Evolutionary conservation across 2,113 vertebrate species (phyloP).

Genomic region (Oryzias woworae): DNA sequence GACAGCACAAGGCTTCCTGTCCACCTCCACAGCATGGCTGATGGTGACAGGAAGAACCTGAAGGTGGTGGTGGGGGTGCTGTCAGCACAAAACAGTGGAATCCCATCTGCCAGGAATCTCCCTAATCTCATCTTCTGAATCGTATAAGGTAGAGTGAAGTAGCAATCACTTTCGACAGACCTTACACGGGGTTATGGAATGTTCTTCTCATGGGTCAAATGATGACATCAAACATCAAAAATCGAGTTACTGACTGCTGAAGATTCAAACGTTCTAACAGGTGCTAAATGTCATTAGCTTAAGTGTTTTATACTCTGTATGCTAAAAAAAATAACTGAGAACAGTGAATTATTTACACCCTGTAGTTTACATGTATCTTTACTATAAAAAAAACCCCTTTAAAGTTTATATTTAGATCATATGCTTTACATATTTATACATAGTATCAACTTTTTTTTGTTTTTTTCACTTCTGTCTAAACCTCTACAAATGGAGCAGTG

Average conservation of each 20-base stretch:
- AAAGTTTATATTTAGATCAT: no score
- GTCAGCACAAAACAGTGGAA: conserved; percentile 43
- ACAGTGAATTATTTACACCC: no score
- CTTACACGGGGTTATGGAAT: conserved; percentile 48
- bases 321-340: no score
- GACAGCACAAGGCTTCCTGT: conserved; percentile 60
- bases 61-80: conserved; percentile 30
- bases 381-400: no score
- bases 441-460: no score
- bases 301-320: no score
- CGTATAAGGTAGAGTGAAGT: conserved; percentile 62
- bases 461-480: no score
- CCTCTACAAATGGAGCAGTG: no score
- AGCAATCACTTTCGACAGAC: conserved; percentile 71
- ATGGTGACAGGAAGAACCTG: conserved; percentile 53
- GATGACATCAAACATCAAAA: conserved; percentile 54
- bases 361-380: no score
- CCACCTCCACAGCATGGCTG: conserved; percentile 30
- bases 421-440: no score
- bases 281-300: no score
- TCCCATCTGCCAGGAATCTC: conserved; percentile 73
- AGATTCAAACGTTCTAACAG: no score
- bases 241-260: conserved; percentile 2
- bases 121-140: conserved; percentile 74
- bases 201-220: conserved; percentile 53